Evolutionary conservation across 2,113 vertebrate species (phyloP).

Genomic region (Notarius lentiginosus): DNA sequence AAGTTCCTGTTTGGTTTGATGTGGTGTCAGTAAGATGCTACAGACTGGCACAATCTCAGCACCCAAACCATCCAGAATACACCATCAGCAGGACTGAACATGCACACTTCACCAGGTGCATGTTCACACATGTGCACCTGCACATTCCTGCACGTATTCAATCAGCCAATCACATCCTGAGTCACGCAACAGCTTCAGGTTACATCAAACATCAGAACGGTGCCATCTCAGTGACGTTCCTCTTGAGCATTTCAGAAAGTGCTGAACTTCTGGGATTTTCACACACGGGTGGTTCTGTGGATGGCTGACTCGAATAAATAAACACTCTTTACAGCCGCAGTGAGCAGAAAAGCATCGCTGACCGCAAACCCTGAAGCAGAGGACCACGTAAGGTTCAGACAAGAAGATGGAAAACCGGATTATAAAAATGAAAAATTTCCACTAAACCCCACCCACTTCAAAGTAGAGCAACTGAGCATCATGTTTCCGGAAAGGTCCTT

Average conservation of each 20-base stretch:
- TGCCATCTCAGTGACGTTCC: not conserved
- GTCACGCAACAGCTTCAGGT: too few relatives aligned
- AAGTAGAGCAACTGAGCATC: not conserved
- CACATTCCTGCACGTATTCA: too few relatives aligned
- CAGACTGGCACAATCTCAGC: too few relatives aligned
- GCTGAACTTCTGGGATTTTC: not conserved
- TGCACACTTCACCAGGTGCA: not conserved
- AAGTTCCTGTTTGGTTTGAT: too few relatives aligned
- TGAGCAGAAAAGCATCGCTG: not conserved
- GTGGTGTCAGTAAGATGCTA: too few relatives aligned
- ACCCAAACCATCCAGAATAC: too few relatives aligned
- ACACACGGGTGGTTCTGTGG: not conserved
- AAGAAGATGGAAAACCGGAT: too few relatives aligned
- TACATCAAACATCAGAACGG: too few relatives aligned
- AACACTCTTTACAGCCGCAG: not conserved
- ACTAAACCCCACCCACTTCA: not conserved
- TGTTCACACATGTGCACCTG: not conserved
- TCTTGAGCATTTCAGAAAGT: not conserved
- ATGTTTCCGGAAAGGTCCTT: not conserved
- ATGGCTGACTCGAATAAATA: not conserved
- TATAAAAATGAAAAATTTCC: not conserved
- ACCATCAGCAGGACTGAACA: too few relatives aligned
- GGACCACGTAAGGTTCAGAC: not conserved
- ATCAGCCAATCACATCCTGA: too few relatives aligned
- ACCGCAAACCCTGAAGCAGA: too few relatives aligned